Base-by-base conservation (phyloP, 2,888 invertebrate species). In the Candidula unifasciata region DNA sequence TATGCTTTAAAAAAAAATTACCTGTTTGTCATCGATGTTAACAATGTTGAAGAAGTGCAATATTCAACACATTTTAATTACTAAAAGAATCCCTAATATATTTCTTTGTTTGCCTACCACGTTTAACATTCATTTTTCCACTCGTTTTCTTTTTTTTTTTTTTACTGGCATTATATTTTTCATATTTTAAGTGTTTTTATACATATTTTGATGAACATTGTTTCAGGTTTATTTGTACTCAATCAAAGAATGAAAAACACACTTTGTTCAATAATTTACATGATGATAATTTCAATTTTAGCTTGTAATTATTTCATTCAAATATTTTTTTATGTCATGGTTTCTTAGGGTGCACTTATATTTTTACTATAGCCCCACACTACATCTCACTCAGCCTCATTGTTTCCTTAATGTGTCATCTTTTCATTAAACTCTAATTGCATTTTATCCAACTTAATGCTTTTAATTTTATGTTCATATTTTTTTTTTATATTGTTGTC, bases 11-110 rank as follows among this genome's bases (percentile, higher is more conserved):
- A 3, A 44, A n/a, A 3, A 6, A 6, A 44, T 27, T 13, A 27
- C n/a, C n/a, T n/a, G 10, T 30, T 13, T 44, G 24, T 27, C 6
- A 73, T 27, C 0, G 37, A 24, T 44, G 73, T 73, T 73, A 44
- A 73, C 10, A 44, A 5, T 73, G 73, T 73, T 73, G n/a, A n/a
- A 73, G n/a, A 73, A 73, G 73, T 73, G 73, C 73, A 73, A 73
- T 73, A 73, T 27, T 27, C 16, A 24, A 73, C 24, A 73, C n/a
- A 52, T 16, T n/a, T 27, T 73, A 73, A 44, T 73, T 27, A 44
- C 27, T 44, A 2, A n/a, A 18, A 44, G 73, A 44, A 73, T 8
- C 10, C n/a, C 24, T 21, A 24, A 21, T 71, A 71, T 52, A 27
- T 73, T 27, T n/a, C 44, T 73, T 73, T 44, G 44, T 44, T 73